Evolutionary conservation across 2,113 vertebrate species (phyloP).

Genomic region (Clupea harengus): DNA sequence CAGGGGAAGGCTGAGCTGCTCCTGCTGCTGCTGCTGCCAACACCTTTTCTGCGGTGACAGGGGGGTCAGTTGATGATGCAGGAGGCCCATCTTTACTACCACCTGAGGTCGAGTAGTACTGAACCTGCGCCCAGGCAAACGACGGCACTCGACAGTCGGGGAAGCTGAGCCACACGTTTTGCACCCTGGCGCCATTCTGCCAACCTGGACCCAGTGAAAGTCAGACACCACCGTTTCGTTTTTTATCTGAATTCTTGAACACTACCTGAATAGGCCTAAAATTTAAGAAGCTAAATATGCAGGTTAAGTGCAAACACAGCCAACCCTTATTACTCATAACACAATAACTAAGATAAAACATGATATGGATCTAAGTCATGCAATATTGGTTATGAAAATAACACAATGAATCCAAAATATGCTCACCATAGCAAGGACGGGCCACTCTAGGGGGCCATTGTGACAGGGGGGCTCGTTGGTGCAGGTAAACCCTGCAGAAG

Average conservation of each 20-base stretch:
- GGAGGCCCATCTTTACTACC: slow-evolving; percentile 58
- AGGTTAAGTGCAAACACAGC: not conserved
- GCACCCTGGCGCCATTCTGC: slow-evolving; percentile 67
- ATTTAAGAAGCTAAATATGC: not conserved
- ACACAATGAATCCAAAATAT: not conserved
- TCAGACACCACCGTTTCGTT: not conserved
- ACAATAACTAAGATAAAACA: not conserved
- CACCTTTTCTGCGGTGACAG: not conserved
- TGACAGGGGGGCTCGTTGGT: slow-evolving; percentile 57
- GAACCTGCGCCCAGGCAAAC: slow-evolving; percentile 70
- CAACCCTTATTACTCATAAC: not conserved
- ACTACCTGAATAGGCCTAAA: not conserved
- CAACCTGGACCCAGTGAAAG: slow-evolving; percentile 67
- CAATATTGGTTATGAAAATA: not conserved
- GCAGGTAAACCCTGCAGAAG: slow-evolving; percentile 70
- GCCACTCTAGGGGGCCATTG: slow-evolving; percentile 53
- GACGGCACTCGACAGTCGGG: slow-evolving; percentile 66
- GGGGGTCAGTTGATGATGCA: not conserved
- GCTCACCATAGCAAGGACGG: slow-evolving; percentile 62
- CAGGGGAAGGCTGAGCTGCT: slow-evolving; percentile 42
- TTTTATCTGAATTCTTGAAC: not conserved
- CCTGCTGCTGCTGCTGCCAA: slow-evolving; percentile 20
- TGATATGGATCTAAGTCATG: not conserved
- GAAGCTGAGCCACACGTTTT: slow-evolving; percentile 65
- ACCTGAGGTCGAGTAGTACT: slow-evolving; percentile 79